Base-by-base conservation (phyloP, 2,888 invertebrate species). In the Leptarthrus brevirostris region DNA sequence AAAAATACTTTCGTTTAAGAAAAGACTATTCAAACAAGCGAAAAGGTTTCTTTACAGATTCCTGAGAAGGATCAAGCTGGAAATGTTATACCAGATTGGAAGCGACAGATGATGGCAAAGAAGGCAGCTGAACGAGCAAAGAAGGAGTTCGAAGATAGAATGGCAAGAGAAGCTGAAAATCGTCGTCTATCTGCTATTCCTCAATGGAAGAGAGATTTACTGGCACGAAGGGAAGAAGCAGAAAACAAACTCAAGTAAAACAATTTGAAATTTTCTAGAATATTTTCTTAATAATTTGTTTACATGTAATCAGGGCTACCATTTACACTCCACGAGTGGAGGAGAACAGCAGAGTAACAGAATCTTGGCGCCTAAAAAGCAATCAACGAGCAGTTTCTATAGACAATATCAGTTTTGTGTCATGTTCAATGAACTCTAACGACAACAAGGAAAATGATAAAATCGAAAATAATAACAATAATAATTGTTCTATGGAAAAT, bases 61-160 rank as follows among this genome's bases (percentile, higher is more conserved):
- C 96, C 96, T 8, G 95, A 95, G 82, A 91, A 91, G 76, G 97
- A 97, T 83, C 90, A 91, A 66, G 91, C 93, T 5, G 97, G 97
- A 0, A 94, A 94, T 81, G 88, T 91, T 49, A 95, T 97, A 80
- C 97, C 97, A 12, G 93, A 92, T 22, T 97, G 97, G 97, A 97
- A 97, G 83, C 87, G 96, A 10, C 96, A 97, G 85, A 96, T 97
- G 94, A 84, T 97, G 83, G 97, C 97, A 1, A 92, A 95, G 80
- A 94, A 97, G 83, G 94, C 96, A 0, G 97, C 97, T 0, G 97
- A 97, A 84, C 92, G 94, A 79, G 96, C 97, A 8, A 90, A 93
- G 78, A 93, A 93, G 81, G 96, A 97, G 81, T 87, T 95, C 79
- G 96, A 96, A 84, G 94, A 94, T 82, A 91, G 94, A 80, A 87